A percentile compares a stretch with the other conserved stretches of the same genome.
These are phyloP conservation scores for Aethes cnicana DNA, from an alignment of 2,888 invertebrate species.

Conservation along the genomic window DNA sequence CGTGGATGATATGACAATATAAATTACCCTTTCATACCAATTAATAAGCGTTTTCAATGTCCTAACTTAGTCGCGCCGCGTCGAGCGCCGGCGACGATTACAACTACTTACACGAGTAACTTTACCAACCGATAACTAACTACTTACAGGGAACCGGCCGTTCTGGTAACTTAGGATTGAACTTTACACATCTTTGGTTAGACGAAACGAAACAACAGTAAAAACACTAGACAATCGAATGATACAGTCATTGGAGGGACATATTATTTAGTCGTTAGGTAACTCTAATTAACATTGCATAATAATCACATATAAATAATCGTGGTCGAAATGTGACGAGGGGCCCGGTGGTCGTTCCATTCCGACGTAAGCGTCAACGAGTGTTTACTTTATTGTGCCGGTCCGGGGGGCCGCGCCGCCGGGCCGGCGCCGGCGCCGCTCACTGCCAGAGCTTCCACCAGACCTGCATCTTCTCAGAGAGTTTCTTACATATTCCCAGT, in stretches of 20 bases:
- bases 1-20: constrained; percentile 83
- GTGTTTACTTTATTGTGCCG: constrained; percentile 50
- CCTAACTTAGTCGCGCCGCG: constrained; percentile 77
- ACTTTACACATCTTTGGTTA: constrained; percentile 76
- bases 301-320: constrained; percentile 77
- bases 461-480: constrained; percentile 93
- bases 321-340: constrained; percentile 74
- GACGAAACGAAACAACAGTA: constrained; percentile 75
- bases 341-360: constrained; percentile 64
- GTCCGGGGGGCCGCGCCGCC: constrained; percentile 36
- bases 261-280: constrained; percentile 76
- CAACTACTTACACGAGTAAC: constrained; percentile 75
- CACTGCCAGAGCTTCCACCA: constrained; percentile 93
- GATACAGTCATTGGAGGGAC: constrained; percentile 81
- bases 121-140: constrained; percentile 76
- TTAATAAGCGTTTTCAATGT: constrained; percentile 83
- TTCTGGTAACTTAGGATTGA: constrained; percentile 66
- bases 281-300: constrained; percentile 79
- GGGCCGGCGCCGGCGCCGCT: constrained; percentile 39
- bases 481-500: constrained; percentile 94
- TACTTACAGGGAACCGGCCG: constrained; percentile 75
- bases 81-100: constrained; percentile 70
- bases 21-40: constrained; percentile 83
- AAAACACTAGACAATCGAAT: constrained; percentile 76
- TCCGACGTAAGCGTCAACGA: constrained; percentile 80